These are phyloP conservation scores for Nematopogon swammerdamellus DNA, from an alignment of 2,888 invertebrate genomes.

Conservation along the genomic window DNA sequence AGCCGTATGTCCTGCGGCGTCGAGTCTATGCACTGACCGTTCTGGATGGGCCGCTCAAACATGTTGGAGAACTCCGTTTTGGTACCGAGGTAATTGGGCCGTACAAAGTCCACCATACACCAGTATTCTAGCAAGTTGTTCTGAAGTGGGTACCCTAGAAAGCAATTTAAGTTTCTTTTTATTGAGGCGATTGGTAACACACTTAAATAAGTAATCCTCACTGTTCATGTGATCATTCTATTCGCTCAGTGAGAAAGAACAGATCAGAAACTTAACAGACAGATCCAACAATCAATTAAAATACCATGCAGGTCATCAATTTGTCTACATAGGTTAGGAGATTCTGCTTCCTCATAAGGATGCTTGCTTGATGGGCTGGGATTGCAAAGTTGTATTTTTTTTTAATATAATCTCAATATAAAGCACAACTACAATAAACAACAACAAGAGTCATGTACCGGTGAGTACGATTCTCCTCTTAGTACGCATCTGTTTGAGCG, in stretches of 20 bases:
- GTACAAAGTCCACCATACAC: constrained; percentile 99
- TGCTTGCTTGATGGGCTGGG: no score
- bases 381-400: no score
- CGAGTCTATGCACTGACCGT: constrained; percentile 97
- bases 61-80: constrained; percentile 97
- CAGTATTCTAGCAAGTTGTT: constrained; percentile 96
- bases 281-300: no score
- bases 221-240: no score
- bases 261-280: no score
- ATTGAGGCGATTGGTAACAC: no score
- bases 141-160: constrained; percentile 86
- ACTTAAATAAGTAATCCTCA: not conserved
- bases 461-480: constrained; percentile 93
- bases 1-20: constrained; percentile 90
- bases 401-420: no score
- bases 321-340: no score
- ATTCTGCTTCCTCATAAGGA: no score
- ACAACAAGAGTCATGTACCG: constrained; percentile 30
- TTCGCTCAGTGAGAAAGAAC: no score
- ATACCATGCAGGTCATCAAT: no score
- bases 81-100: constrained; percentile 95
- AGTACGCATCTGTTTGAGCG: constrained; percentile 91
- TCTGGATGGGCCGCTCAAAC: constrained; percentile 98
- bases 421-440: no score
- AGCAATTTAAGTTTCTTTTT: constrained; percentile 2